Conservation (phyloP, 2,888 invertebrate species). For the Pasiphila rectangulata region DNA sequence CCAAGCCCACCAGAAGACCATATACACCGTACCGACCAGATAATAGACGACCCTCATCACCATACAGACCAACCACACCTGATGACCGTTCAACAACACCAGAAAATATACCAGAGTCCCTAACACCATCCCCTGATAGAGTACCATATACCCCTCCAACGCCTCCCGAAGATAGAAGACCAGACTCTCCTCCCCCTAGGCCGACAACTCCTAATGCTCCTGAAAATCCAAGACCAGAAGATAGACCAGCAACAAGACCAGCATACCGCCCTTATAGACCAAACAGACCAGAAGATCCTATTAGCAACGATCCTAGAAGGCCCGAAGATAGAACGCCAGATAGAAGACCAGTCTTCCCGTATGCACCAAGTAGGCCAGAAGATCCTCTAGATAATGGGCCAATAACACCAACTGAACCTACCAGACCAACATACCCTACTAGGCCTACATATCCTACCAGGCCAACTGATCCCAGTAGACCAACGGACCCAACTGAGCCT, state of each 20-base stretch:
- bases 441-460: constrained; percentile 5
- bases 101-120: not conserved
- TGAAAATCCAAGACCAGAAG: constrained; percentile 7
- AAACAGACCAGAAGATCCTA: too few relatives aligned
- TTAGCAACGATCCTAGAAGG: not conserved
- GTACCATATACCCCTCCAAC: not conserved
- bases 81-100: not conserved
- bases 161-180: constrained; percentile 10
- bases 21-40: constrained; percentile 29
- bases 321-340: constrained; percentile 14
- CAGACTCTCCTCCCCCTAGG: too few relatives aligned
- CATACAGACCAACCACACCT: constrained; percentile 6
- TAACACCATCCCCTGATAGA: not conserved
- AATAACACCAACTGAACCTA: constrained; percentile 25
- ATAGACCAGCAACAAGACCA: too few relatives aligned
- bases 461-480: constrained; percentile 23
- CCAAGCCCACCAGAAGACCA: constrained; percentile 31
- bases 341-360: constrained; percentile 23
- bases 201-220: not conserved
- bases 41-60: constrained; percentile 5
- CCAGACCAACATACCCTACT: constrained; percentile 1
- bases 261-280: too few relatives aligned
- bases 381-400: constrained; percentile 23
- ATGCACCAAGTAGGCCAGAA: constrained; percentile 29
- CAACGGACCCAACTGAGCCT: constrained; percentile 9